phyloP scores from a whole-genome alignment of 2,888 invertebrate genomes.

The Orthosia gracilis region DNA sequence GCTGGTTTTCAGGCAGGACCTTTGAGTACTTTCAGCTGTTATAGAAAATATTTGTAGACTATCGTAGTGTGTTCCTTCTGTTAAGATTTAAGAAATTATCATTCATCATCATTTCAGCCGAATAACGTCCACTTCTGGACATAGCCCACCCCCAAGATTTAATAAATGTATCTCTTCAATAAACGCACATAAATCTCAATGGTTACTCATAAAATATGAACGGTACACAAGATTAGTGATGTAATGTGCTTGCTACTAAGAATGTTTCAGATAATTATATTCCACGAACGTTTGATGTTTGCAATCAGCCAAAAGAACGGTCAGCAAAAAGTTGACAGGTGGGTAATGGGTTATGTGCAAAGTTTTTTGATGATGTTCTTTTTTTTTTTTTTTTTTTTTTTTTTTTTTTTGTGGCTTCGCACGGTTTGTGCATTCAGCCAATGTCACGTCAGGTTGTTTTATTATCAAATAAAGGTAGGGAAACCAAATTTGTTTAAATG shows the following conservation, averaged over 20 bases:
- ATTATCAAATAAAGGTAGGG: no score
- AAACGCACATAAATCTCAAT: not conserved
- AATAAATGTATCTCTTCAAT: not conserved
- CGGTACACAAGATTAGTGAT: slow-evolving; percentile 6
- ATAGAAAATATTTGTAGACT: not conserved
- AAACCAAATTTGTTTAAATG: no score
- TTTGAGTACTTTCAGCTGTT: not conserved
- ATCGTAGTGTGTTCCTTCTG: not conserved
- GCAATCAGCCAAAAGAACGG: slow-evolving; percentile 15
- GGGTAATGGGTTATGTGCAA: slow-evolving; percentile 11
- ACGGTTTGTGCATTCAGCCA: no score
- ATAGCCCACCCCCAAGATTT: no score
- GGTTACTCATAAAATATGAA: not conserved
- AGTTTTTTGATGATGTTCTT: slow-evolving; percentile 24
- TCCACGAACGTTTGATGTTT: slow-evolving; percentile 20
- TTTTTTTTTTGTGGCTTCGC: no score
- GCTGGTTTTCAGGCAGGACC: not conserved
- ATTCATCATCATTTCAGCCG: no score
- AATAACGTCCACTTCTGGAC: no score
- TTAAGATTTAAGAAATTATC: not conserved
- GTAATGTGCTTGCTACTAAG: slow-evolving; percentile 13
- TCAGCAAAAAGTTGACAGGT: slow-evolving; percentile 37
- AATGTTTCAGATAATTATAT: slow-evolving; percentile 33
- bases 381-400: no score
- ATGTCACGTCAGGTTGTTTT: no score